Percentiles rank a stretch among this genome's conserved stretches.
phyloP scores from a whole-genome alignment of 2,113 vertebrate species.

The Protobothrops mucrosquamatus region DNA sequence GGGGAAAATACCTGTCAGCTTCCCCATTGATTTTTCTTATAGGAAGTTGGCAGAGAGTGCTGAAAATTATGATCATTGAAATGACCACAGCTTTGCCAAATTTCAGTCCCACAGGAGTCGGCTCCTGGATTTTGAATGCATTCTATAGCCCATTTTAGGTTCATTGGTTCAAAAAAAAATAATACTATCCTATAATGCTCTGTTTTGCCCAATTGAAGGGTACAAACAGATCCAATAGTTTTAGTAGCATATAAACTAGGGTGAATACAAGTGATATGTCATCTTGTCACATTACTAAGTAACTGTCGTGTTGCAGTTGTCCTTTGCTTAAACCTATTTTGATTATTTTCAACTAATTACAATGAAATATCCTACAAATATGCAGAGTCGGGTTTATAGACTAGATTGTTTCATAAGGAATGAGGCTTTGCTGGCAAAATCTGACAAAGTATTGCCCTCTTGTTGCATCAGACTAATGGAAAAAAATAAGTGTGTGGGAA shows the following conservation, averaged over 20 bases:
- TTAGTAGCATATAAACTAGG: not conserved
- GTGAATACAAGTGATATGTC: not conserved
- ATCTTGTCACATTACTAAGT: not conserved
- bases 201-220: not conserved
- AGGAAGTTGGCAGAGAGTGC: not conserved
- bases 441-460: not conserved
- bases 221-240: not conserved
- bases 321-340: not conserved
- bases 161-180: not conserved
- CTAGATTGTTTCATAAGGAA: not conserved
- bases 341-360: not conserved
- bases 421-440: not conserved
- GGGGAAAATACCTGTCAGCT: not conserved
- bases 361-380: not conserved
- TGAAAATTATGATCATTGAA: not conserved
- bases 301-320: not conserved
- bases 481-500: conserved; percentile 11
- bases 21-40: not conserved
- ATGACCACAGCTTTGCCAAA: not conserved
- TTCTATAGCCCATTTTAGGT: not conserved
- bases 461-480: not conserved
- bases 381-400: not conserved
- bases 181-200: not conserved
- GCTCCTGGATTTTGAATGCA: not conserved
- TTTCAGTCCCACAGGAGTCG: not conserved